These are phyloP conservation scores for Idaea aversata DNA, from an alignment of 2,888 invertebrate genomes.

Conservation along the genomic window DNA sequence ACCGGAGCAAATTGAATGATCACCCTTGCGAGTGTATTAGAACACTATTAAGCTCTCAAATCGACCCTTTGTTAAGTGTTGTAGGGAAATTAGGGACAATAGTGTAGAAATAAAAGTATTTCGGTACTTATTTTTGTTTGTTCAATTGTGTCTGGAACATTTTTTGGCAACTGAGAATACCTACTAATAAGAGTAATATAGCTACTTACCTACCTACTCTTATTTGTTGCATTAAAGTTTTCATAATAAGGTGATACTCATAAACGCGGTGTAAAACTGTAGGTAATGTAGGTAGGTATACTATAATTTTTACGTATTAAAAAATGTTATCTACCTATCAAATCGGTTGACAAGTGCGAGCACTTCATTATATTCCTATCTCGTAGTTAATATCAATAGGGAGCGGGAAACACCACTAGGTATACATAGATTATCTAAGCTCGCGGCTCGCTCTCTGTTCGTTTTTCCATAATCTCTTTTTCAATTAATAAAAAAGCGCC, in stretches of 20 bases:
- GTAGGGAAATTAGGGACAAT: slow-evolving; percentile 12
- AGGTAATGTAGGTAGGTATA: too few species aligned
- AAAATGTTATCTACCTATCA: neutral
- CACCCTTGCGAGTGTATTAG: slow-evolving; percentile 63
- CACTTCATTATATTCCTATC: slow-evolving; percentile 35
- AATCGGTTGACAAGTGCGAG: neutral
- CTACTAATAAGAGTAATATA: neutral
- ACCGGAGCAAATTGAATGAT: slow-evolving; percentile 70
- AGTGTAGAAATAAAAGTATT: slow-evolving; percentile 1
- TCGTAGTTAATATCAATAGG: slow-evolving; percentile 28
- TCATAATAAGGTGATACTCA: too few species aligned
- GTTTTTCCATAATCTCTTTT: slow-evolving; percentile 63
- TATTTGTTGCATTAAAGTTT: too few species aligned
- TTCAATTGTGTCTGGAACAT: neutral
- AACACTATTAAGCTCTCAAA: slow-evolving; percentile 60
- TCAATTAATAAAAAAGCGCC: slow-evolving; percentile 73
- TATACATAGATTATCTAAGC: slow-evolving; percentile 16
- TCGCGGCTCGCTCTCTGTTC: slow-evolving; percentile 21
- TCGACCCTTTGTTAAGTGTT: slow-evolving; percentile 30
- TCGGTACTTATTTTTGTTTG: neutral
- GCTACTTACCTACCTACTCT: neutral
- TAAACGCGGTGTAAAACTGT: too few species aligned
- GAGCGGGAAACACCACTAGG: slow-evolving; percentile 21
- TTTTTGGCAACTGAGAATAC: neutral
- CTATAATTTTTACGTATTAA: too few species aligned